Conservation (phyloP, 2,113 vertebrate genomes). For the Anoura caudifer region DNA sequence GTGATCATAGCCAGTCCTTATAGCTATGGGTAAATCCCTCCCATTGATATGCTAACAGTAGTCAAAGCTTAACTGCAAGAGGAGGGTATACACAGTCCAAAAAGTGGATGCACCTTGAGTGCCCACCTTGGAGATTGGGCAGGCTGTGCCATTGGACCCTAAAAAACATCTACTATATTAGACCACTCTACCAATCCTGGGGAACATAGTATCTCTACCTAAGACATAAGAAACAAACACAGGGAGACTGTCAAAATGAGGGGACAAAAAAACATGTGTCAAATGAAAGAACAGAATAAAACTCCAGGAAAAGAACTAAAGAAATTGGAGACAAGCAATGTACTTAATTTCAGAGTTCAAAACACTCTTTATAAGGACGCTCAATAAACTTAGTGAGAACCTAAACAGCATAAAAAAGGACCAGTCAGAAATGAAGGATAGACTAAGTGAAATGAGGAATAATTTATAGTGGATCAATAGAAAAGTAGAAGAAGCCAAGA, state of each 20-base stretch:
- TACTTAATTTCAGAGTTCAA: not conserved
- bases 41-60: not conserved
- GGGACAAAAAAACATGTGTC: not conserved
- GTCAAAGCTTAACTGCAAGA: not conserved
- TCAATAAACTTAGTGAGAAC: not conserved
- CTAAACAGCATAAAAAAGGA: not conserved
- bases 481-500: not conserved
- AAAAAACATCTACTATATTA: not conserved
- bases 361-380: not conserved
- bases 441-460: not conserved
- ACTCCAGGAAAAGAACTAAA: not conserved
- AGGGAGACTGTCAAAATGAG: not conserved
- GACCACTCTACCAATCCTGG: not conserved
- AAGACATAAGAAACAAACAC: not conserved
- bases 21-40: not conserved
- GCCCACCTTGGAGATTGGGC: not conserved
- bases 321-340: not conserved
- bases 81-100: not conserved
- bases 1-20: not conserved
- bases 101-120: not conserved
- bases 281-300: not conserved
- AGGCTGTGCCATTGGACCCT: not conserved
- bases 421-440: not conserved
- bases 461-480: not conserved
- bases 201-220: not conserved